phyloP scores from a whole-genome alignment of 1,140 invertebrate species.

The Ladona fulva region DNA sequence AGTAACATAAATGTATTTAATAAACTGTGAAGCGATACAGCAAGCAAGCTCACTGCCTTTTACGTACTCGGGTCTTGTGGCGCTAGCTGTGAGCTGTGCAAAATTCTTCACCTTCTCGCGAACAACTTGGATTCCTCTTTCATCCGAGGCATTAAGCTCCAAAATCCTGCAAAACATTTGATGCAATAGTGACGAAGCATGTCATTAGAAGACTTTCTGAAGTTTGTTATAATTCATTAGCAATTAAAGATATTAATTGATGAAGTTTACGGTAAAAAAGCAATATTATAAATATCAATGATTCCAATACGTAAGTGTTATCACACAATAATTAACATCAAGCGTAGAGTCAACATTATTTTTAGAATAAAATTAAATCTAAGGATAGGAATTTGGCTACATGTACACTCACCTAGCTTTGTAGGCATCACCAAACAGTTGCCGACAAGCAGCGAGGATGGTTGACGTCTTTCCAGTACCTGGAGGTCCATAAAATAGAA shows the following conservation, averaged over 20 bases:
- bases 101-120: conserved; percentile 95
- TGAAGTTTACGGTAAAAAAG: no score
- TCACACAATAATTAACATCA: no score
- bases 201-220: neutral
- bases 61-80: conserved; percentile 67
- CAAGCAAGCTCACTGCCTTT: no score
- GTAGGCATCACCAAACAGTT: conserved; percentile 84
- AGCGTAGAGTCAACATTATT: no score
- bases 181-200: conserved; percentile 20
- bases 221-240: neutral
- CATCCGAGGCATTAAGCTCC: conserved; percentile 98
- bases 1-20: no score
- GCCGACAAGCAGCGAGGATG: conserved; percentile 86
- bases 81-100: conserved; percentile 73
- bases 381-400: no score
- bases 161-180: conserved; percentile 54
- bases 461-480: conserved; percentile 99
- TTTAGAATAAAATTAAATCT: no score
- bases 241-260: no score
- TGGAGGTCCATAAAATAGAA: conserved; percentile 98
- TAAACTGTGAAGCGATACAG: no score
- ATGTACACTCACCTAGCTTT: conserved; percentile 40
- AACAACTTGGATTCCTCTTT: conserved; percentile 95
- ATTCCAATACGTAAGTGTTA: no score
- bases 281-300: no score